phyloP scores from a whole-genome alignment of 2,888 invertebrate species.

The Plebejus anna region DNA sequence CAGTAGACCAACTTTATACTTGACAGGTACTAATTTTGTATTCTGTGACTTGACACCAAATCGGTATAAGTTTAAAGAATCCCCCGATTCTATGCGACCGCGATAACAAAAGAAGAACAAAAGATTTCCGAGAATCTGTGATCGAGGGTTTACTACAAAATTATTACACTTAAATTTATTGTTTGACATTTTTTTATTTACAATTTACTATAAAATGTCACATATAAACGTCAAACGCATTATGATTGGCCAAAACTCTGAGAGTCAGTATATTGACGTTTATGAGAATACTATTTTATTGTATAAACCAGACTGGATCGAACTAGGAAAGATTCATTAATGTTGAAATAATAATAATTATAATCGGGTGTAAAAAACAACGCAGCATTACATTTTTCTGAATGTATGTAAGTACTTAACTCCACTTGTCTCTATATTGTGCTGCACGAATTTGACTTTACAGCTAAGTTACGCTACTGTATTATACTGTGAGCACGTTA shows the following conservation, averaged over 20 bases:
- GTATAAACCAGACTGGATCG: neutral
- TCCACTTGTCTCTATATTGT: neutral
- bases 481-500: neutral
- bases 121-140: too few relatives aligned
- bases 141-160: too few relatives aligned
- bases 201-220: too few relatives aligned
- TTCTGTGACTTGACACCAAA: too few relatives aligned
- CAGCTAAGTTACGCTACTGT: neutral
- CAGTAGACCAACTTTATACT: neutral
- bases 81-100: too few relatives aligned
- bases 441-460: neutral
- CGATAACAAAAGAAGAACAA: too few relatives aligned
- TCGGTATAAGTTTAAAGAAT: too few relatives aligned
- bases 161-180: too few relatives aligned
- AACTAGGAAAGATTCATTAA: neutral
- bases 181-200: too few relatives aligned
- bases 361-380: neutral
- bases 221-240: neutral
- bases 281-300: too few relatives aligned
- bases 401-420: too few relatives aligned
- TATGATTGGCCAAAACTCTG: neutral
- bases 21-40: neutral
- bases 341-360: neutral
- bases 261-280: neutral
- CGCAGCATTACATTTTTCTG: too few relatives aligned